Evolutionary conservation across 2,888 invertebrate species (phyloP).

Genomic region (Andrena dorsata): DNA sequence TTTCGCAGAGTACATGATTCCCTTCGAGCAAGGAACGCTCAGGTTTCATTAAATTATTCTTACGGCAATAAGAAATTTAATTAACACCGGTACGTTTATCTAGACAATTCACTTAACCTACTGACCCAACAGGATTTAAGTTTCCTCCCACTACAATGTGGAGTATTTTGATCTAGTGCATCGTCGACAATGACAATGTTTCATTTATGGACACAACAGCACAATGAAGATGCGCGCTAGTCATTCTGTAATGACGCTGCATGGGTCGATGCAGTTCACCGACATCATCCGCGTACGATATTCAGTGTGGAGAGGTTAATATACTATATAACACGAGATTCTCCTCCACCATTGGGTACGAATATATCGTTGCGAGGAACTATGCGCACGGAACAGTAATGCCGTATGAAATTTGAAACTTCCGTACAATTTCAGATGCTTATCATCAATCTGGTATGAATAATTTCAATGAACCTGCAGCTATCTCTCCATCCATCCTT

Average conservation of each 20-base stretch:
- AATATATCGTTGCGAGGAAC: constrained; percentile 5
- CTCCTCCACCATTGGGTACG: neutral
- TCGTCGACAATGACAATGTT: neutral
- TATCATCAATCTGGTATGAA: no score
- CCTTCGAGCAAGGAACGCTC: neutral
- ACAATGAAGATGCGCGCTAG: constrained; percentile 19
- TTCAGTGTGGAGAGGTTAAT: constrained; percentile 15
- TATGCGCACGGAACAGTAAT: neutral
- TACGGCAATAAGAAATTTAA: neutral
- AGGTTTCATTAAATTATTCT: constrained; percentile 2
- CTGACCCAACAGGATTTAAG: neutral
- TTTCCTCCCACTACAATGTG: neutral
- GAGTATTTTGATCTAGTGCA: neutral
- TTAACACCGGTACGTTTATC: neutral
- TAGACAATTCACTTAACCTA: neutral
- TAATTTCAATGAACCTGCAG: no score
- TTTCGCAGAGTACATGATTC: neutral
- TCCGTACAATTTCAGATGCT: no score
- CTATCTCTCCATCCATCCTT: no score
- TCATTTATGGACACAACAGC: neutral
- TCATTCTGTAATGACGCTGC: constrained; percentile 44
- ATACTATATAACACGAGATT: constrained; percentile 3
- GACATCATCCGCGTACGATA: constrained; percentile 33
- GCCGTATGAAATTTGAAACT: no score
- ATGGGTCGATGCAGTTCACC: constrained; percentile 43